Evolutionary conservation across 2,888 invertebrate genomes (phyloP), one percentile per base, ranked within the genome.

Genomic region (Eupithecia dodoneata): DNA sequence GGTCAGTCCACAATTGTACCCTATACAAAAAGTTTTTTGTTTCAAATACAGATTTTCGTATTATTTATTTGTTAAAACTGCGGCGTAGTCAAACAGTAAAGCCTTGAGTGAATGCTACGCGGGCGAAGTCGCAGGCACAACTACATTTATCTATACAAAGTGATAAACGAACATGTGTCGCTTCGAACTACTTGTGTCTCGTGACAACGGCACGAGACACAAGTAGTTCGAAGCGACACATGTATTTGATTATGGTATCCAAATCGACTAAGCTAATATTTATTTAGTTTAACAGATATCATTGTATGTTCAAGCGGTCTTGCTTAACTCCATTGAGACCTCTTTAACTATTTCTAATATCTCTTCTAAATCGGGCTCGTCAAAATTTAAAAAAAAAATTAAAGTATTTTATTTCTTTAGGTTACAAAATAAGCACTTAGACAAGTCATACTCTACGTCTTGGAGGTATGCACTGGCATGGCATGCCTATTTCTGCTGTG

Each of bases 251-350:
- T 6, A 30, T 18, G 70, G 6, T 49, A 75, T 67, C 66, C 45
- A 75, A 75, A 75, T 52, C 75, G 59, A 42, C 73, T 73, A 52
- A 74, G 59, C 72, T 42, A 77, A 74, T 76, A 77, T 76, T 77
- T 63, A 30, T 30, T 63, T 67, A 72, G n/a, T 52, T 72, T 72
- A 72, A 52, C 73, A 66, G 76, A 63, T 76, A 72, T 59, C 15
- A 72, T 30, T 77, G 72, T 76, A 71, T 74, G 69, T 13, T 72
- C 55, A 59, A 52, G 70, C 65, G 45, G 70, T 67, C 63, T 73
- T 52, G 71, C 65, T 30, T 71, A 18, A 69, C 4, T 70, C 47
- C 12, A 30, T 70, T 30, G 47, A 70, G 70, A 70, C 47, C 3
- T 70, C 30, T 2, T 30, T 70, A 47, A 6, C 47, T 45, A 44